Evolutionary conservation across 2,888 invertebrate species (phyloP).

Genomic region (Latrodectus hesperus): DNA sequence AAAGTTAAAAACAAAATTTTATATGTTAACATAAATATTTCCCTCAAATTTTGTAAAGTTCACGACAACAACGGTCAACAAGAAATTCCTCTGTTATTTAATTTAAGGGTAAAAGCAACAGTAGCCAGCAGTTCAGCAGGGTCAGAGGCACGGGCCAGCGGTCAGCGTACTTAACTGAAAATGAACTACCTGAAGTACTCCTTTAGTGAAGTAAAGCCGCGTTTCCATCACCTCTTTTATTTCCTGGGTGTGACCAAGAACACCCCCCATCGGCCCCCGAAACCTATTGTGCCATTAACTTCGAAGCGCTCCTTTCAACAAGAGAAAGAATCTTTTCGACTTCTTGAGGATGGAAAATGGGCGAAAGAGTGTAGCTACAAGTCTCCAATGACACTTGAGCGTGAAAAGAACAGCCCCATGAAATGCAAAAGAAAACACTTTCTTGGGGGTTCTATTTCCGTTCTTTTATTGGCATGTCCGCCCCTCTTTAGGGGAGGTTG

Average conservation of each 20-base stretch:
- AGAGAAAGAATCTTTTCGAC: conserved; percentile 19
- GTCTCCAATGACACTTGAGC: conserved; percentile 48
- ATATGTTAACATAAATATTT: no score
- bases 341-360: background rate
- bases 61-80: no score
- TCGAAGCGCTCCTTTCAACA: conserved; percentile 29
- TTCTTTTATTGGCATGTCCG: conserved; percentile 48
- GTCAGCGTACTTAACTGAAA: background rate
- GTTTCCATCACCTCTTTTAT: background rate
- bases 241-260: conserved; percentile 2
- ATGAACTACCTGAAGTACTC: background rate
- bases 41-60: no score
- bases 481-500: conserved; percentile 15
- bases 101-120: no score
- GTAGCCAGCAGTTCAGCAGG: no score
- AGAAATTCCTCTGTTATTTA: no score
- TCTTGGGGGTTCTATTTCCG: conserved; percentile 47
- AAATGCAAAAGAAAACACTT: conserved; percentile 48
- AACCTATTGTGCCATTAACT: conserved; percentile 40
- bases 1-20: no score
- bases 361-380: conserved; percentile 28
- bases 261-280: background rate
- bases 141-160: background rate
- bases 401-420: conserved; percentile 13
- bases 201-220: background rate